Conservation (phyloP, 2,888 invertebrate species). For the Piscicola geometra region DNA sequence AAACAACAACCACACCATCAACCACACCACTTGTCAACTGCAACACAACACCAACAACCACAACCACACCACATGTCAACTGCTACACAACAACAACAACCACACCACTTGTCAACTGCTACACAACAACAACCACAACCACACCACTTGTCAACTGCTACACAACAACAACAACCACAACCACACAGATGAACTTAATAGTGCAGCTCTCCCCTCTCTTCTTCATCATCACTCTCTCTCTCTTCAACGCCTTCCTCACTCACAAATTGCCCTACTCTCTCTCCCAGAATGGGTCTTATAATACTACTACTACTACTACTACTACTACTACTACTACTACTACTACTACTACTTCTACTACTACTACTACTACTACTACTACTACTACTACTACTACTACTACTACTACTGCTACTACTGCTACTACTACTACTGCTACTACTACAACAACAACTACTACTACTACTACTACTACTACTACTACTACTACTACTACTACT, state of each 20-base stretch:
- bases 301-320: constrained; percentile 22
- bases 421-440: constrained; percentile 23
- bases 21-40: too few relatives aligned
- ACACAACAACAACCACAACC: too few relatives aligned
- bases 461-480: constrained; percentile 27
- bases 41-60: too few relatives aligned
- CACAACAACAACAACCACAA: not conserved
- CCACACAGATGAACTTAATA: constrained; percentile 50
- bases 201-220: too few relatives aligned
- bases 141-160: too few relatives aligned
- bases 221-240: too few relatives aligned
- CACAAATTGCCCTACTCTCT: too few relatives aligned
- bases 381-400: constrained; percentile 29
- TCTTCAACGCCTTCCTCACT: too few relatives aligned
- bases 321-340: constrained; percentile 17
- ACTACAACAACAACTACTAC: not conserved
- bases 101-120: too few relatives aligned
- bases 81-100: too few relatives aligned
- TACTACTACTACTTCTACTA: constrained; percentile 2
- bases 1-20: too few relatives aligned
- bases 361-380: constrained; percentile 24
- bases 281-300: not conserved
- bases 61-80: too few relatives aligned
- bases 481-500: constrained; percentile 29
- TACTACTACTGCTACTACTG: constrained; percentile 28